Evolutionary conservation across 2,113 vertebrate genomes (phyloP).

Genomic region (Spheniscus mendiculus): DNA sequence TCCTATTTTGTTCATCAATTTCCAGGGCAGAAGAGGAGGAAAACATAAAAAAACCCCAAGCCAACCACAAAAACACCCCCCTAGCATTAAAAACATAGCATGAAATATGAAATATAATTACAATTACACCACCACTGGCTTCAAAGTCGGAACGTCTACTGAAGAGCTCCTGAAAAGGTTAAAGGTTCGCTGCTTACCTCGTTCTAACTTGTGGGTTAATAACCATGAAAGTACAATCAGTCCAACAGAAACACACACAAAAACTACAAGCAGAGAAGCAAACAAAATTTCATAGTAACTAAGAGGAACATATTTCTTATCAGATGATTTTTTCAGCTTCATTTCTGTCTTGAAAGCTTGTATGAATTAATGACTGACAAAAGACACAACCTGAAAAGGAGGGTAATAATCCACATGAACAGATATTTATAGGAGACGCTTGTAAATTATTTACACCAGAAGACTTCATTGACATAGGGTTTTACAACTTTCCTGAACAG

Average conservation of each 20-base stretch:
- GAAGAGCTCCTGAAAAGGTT: neutral
- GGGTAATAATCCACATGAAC: neutral
- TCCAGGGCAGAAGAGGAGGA: neutral
- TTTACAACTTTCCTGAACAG: neutral
- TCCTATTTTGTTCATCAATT: neutral
- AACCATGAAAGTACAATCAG: constrained; percentile 74
- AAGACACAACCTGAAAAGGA: neutral
- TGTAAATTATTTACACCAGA: constrained; percentile 24
- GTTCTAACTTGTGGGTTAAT: constrained; percentile 4
- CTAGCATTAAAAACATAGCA: neutral
- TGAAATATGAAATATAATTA: neutral
- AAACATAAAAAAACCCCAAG: neutral
- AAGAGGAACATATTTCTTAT: neutral
- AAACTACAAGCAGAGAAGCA: constrained; percentile 27
- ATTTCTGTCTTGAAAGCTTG: constrained; percentile 36
- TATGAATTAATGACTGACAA: neutral
- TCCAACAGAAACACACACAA: constrained; percentile 55
- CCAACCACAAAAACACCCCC: neutral
- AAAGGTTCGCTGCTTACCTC: constrained; percentile 42
- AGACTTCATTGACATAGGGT: neutral
- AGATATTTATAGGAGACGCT: constrained; percentile 19
- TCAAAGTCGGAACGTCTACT: neutral
- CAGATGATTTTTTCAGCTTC: neutral
- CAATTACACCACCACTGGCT: neutral
- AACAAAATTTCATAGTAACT: constrained; percentile 63